Base-by-base conservation (phyloP, 1,140 invertebrate species). In the Elymnias hypermnestra region DNA sequence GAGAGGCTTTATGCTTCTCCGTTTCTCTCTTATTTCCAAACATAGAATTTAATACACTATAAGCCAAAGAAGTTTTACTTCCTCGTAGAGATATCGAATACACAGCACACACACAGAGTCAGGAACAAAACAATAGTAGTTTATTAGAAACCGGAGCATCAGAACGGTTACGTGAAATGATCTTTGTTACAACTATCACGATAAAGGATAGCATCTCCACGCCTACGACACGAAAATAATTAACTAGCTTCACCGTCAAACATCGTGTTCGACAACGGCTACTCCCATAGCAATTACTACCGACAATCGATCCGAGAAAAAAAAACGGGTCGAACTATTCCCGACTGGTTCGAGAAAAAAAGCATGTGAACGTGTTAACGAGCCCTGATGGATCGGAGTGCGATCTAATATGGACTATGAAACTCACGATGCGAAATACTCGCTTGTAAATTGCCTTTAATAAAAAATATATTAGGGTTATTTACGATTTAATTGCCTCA, bases 181-280 rank as follows among this genome's bases (percentile, higher is more conserved):
- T 77, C 71, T 68, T 67, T 72, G 62, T 64, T 62, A 56, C 54
- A 60, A 45, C 52, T 58, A 77, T 82, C 72, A 67, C 63, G 71
- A 73, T 69, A 57, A 49, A 50, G 49, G 73, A 82, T 78, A 68
- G 48, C 41, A 72, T 75, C 72, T 69, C 44, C 59, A 65, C 69
- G 75, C 65, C 77, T 72, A 78, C 70, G 66, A 81, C 77, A 77
- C 61, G 70, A 82, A 83, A 83, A 82, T 83, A 83, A 83, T 83
- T 83, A 83, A 77, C 72, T 68, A 60, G 46, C 57, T 57, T 63
- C 64, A 62, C 65, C 72, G 63, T 72, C 65, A 59, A 79, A 82
- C 72, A 78, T 69, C 61, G 63, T 78, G 79, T 83, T 64, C 63
- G 71, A 83, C 73, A 73, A 59, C 66, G 54, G 66, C 74, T 77